Conservation (phyloP, 2,888 invertebrate genomes). For the Himalopsyche anomala region DNA sequence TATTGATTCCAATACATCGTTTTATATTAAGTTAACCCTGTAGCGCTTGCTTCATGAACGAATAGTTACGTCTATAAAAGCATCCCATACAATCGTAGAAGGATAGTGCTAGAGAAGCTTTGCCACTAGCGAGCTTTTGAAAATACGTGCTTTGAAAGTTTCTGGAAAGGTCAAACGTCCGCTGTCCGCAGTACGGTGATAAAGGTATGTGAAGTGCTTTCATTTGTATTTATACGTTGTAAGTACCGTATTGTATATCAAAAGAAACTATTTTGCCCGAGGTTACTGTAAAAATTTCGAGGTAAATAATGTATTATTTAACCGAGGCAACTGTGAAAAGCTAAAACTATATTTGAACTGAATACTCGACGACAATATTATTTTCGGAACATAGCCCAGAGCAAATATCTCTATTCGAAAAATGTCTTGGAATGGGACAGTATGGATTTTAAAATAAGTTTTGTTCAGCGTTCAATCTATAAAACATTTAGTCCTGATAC, state of each 20-base stretch:
- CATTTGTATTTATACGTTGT: conserved; percentile 20
- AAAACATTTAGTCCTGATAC: no score
- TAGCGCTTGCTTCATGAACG: not conserved
- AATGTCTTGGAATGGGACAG: no score
- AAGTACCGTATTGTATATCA: conserved; percentile 26
- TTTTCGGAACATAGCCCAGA: no score
- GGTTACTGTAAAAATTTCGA: conserved; percentile 12
- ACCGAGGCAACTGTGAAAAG: not conserved
- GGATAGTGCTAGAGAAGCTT: conserved; percentile 28
- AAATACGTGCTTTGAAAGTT: conserved; percentile 34
- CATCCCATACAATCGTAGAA: conserved; percentile 24
- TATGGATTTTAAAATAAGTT: no score
- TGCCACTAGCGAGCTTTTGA: conserved; percentile 26
- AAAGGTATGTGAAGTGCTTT: conserved; percentile 31
- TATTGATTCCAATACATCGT: no score
- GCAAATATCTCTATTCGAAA: no score
- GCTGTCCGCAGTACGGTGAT: conserved; percentile 21
- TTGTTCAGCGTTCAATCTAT: no score
- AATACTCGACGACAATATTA: not conserved
- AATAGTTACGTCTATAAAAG: conserved; percentile 30
- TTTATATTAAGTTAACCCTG: not conserved
- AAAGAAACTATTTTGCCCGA: not conserved
- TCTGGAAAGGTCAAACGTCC: conserved; percentile 30
- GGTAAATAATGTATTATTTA: conserved; percentile 18
- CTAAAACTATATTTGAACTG: conserved; percentile 1